These are phyloP conservation scores for Arizona elegans DNA, from an alignment of 2,113 vertebrate genomes.

Conservation along the genomic window DNA sequence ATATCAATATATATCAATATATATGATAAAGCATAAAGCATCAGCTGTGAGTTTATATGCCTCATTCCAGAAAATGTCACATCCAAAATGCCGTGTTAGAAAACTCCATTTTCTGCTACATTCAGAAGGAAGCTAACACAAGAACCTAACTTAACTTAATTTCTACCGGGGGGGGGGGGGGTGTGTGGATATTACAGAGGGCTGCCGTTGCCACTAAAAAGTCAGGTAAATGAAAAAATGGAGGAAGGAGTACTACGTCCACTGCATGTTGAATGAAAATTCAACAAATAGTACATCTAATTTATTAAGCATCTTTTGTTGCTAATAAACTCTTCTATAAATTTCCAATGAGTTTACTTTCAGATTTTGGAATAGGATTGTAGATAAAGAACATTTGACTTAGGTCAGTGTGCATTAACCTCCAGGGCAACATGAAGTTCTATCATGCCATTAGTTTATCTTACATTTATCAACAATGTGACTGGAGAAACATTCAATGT, in stretches of 20 bases:
- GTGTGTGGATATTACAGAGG: not conserved
- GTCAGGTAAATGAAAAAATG: not conserved
- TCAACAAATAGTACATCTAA: not conserved
- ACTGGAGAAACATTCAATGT: not conserved
- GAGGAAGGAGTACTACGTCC: not conserved
- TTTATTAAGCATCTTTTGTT: not conserved
- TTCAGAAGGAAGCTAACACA: not conserved
- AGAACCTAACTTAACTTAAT: not conserved
- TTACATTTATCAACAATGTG: not conserved
- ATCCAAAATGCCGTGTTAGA: not conserved
- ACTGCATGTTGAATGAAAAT: not conserved
- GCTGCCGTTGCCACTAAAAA: not conserved
- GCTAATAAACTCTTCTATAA: not conserved
- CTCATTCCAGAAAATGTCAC: not conserved
- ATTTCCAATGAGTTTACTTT: not conserved
- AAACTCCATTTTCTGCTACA: not conserved
- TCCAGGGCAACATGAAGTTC: not conserved
- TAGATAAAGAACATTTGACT: not conserved
- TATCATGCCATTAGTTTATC: not conserved
- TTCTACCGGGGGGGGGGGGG: not conserved
- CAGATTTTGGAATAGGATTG: not conserved
- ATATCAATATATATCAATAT: no score
- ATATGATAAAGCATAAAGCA: not conserved
- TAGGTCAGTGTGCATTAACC: not conserved
- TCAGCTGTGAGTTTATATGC: not conserved